phyloP scores from a whole-genome alignment of 2,888 invertebrate genomes.

The Torymus auratus region DNA sequence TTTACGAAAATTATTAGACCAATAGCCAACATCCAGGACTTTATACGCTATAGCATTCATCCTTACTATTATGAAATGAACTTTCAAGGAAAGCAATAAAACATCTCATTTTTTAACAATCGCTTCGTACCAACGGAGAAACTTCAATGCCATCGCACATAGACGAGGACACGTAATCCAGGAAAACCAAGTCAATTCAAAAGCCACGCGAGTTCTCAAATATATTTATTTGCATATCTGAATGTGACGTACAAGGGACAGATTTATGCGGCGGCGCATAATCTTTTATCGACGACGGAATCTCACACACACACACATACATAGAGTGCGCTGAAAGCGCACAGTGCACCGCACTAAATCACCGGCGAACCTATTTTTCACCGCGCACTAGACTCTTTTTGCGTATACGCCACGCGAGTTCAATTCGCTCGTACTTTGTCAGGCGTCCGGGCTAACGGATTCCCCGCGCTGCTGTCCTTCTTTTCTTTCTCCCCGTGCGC shows the following conservation, averaged over 20 bases:
- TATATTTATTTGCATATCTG: conserved; percentile 12
- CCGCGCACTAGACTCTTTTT: background rate
- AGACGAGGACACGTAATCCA: too few relatives aligned
- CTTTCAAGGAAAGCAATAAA: too few relatives aligned
- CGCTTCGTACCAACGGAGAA: background rate
- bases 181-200: too few relatives aligned
- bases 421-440: background rate
- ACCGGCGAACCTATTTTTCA: conserved; percentile 9
- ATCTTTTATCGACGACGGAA: conserved; percentile 26
- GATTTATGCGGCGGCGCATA: conserved; percentile 21
- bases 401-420: background rate
- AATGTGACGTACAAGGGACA: background rate
- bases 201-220: background rate
- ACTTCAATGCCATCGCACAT: too few relatives aligned
- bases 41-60: too few relatives aligned
- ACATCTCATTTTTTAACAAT: background rate
- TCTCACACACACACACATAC: background rate
- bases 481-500: too few relatives aligned
- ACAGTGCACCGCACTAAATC: conserved; percentile 10
- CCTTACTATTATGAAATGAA: conserved; percentile 8
- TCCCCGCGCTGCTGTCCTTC: too few relatives aligned
- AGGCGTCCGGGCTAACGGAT: too few relatives aligned
- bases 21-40: too few relatives aligned
- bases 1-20: conserved; percentile 4
- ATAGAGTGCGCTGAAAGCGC: too few relatives aligned